A percentile compares a stretch with the other conserved stretches of the same genome.
These are phyloP conservation scores for Penaeus vannamei DNA, from an alignment of 1,140 invertebrate genomes.

Conservation along the genomic window DNA sequence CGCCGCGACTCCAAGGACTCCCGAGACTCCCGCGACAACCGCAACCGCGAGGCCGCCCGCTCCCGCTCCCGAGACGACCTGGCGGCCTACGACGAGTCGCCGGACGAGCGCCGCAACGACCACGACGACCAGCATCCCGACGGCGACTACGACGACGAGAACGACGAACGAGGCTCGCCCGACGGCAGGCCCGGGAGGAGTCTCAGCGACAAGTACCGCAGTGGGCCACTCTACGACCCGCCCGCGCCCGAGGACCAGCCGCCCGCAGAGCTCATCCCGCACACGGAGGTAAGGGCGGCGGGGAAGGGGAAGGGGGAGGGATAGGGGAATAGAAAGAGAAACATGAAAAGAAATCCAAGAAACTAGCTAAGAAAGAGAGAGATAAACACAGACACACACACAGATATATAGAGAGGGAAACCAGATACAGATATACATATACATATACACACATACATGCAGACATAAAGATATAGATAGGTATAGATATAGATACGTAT, in stretches of 20 bases:
- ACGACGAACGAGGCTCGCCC: conserved; percentile 29
- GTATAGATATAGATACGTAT: too few relatives aligned
- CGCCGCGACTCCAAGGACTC: conserved; percentile 45
- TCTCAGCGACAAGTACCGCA: conserved; percentile 57
- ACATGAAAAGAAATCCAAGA: neutral
- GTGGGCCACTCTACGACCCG: conserved; percentile 26
- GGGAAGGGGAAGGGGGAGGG: too few relatives aligned
- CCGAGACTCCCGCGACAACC: conserved; percentile 23
- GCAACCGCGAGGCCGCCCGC: neutral
- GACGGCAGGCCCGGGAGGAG: conserved; percentile 36
- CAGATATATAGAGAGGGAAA: too few relatives aligned
- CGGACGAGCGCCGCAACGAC: conserved; percentile 35
- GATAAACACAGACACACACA: too few relatives aligned
- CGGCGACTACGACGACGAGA: neutral
- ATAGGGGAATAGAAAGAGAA: too few relatives aligned
- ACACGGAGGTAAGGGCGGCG: conserved; percentile 1
- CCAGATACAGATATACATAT: too few relatives aligned
- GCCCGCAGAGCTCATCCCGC: neutral
- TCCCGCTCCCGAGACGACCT: conserved; percentile 36
- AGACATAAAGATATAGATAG: neutral
- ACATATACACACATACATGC: too few relatives aligned
- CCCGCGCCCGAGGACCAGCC: neutral
- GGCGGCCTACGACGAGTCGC: conserved; percentile 14
- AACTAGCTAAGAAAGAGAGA: neutral
- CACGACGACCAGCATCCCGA: conserved; percentile 2